A percentile compares a stretch with the other conserved stretches of the same genome.
These are phyloP conservation scores for Neelides sp. DNA, from an alignment of 1,140 invertebrate species.

Conservation along the genomic window DNA sequence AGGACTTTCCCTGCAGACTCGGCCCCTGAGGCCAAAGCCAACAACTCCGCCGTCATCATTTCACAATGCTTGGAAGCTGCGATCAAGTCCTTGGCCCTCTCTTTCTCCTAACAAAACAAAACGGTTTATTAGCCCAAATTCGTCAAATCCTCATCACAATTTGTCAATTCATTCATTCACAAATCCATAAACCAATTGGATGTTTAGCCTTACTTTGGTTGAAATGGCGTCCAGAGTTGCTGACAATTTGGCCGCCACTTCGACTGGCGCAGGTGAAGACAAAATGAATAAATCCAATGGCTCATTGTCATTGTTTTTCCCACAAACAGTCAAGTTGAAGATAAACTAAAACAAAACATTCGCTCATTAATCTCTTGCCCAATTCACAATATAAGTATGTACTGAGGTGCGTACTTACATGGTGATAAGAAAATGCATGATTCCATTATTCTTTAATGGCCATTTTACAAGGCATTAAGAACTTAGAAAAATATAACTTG, in stretches of 20 bases:
- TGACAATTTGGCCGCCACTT: slow-evolving; percentile 81
- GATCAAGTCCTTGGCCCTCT: slow-evolving; percentile 88
- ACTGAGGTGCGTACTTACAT: background rate
- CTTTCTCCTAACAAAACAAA: slow-evolving; percentile 63
- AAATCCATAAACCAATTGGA: background rate
- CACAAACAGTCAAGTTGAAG: slow-evolving; percentile 96
- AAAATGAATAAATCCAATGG: slow-evolving; percentile 94
- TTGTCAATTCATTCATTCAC: background rate
- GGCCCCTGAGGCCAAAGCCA: slow-evolving; percentile 81
- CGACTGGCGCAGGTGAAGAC: slow-evolving; percentile 90
- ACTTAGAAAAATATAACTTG: too few species aligned
- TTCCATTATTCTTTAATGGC: too few species aligned
- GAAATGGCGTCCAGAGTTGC: slow-evolving; percentile 37
- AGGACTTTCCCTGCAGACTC: slow-evolving; percentile 84
- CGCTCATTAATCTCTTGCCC: background rate
- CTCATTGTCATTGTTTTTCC: slow-evolving; percentile 89
- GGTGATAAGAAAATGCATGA: background rate
- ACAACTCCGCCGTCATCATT: slow-evolving; percentile 86
- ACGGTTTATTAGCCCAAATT: background rate
- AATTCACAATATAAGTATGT: background rate
- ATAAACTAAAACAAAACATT: slow-evolving; percentile 81
- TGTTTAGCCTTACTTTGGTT: slow-evolving; percentile 38
- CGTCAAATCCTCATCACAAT: background rate
- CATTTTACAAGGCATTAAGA: too few species aligned
- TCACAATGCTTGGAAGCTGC: slow-evolving; percentile 81